phyloP scores from a whole-genome alignment of 2,888 invertebrate genomes.

The Lepidochitona cinerea region DNA sequence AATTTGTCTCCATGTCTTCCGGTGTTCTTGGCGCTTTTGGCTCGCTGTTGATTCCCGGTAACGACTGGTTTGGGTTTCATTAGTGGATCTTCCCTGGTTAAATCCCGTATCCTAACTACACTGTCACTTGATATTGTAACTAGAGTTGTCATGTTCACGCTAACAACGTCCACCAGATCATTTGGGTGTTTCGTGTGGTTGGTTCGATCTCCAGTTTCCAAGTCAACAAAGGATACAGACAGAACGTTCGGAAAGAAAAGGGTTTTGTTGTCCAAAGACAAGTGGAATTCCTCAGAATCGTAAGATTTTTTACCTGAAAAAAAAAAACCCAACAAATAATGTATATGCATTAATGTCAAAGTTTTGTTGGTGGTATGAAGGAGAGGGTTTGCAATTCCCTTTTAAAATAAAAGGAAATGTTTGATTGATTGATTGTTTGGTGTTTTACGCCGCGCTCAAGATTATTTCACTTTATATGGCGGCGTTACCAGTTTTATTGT shows the following conservation, averaged over 20 bases:
- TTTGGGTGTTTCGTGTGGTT: constrained; percentile 35
- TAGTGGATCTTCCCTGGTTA: constrained; percentile 11
- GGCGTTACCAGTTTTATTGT: too few species aligned
- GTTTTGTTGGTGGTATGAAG: too few species aligned
- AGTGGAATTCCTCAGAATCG: constrained; percentile 8
- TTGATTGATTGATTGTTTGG: too few species aligned
- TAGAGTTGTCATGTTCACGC: constrained; percentile 37
- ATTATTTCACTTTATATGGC: too few species aligned
- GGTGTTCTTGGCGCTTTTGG: not conserved
- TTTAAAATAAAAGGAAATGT: too few species aligned
- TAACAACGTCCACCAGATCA: constrained; percentile 26
- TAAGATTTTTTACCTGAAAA: constrained; percentile 17
- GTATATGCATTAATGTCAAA: too few species aligned
- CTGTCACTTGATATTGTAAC: constrained; percentile 48
- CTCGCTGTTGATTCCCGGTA: not conserved
- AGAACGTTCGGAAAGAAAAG: constrained; percentile 35
- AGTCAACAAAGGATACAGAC: constrained; percentile 28
- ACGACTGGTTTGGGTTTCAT: not conserved
- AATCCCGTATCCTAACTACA: constrained; percentile 51
- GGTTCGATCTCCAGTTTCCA: constrained; percentile 24
- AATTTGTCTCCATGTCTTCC: not conserved
- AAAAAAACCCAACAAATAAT: too few species aligned
- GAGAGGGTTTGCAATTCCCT: too few species aligned
- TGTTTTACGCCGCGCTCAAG: too few species aligned
- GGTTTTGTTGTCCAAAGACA: constrained; percentile 32